Base-by-base conservation (phyloP, 2,113 vertebrate genomes). In the Peromyscus polionotus region DNA sequence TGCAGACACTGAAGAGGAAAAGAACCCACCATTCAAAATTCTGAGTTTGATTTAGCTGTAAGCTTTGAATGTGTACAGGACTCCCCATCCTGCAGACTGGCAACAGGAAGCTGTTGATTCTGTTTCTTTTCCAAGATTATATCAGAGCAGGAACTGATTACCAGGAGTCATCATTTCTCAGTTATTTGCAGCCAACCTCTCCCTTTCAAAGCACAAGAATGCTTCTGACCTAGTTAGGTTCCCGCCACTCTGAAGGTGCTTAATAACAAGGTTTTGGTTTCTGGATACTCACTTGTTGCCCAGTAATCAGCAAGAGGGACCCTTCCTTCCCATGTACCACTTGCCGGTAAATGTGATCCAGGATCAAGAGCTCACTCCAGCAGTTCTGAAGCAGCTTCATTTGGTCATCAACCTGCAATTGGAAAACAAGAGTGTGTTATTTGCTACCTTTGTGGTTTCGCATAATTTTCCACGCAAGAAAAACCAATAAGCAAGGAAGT, bases 311-410 rank as follows among this genome's bases (percentile, higher is more conserved):
- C 97, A 99, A 99, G 98, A 99, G 99, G 70, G 99, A 99, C 81
- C 99, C 99, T 98, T 99, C 99, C 97, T 99, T 99, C 90, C 99
- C 99, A 0, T 99, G 99, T 85, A 99, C 99, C 98, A 99, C 99
- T 99, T 99, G 99, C 77, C 99, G 99, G 98, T 99, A 99, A 98
- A 99, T 99, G 97, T 99, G 99, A 98, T 99, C 99, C 7, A 99
- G 99, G 96, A 99, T 99, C 98, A 99, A 98, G 95, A 99, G 99
- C 97, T 99, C 99, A 2, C 99, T 99, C 99, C 99, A 99, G 98
- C 99, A 99, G 98, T 99, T 99, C 98, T 99, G 99, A 98, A 99
- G 99, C 94, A 99, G 99, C 98, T 99, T 99, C 99, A 99, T 99
- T 99, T 99, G 99, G 99, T 99, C 99, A 48, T 99, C 99, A 98